Conservation (phyloP, 2,797 vertebrate species). For the Arnoldichthys spilopterus region DNA sequence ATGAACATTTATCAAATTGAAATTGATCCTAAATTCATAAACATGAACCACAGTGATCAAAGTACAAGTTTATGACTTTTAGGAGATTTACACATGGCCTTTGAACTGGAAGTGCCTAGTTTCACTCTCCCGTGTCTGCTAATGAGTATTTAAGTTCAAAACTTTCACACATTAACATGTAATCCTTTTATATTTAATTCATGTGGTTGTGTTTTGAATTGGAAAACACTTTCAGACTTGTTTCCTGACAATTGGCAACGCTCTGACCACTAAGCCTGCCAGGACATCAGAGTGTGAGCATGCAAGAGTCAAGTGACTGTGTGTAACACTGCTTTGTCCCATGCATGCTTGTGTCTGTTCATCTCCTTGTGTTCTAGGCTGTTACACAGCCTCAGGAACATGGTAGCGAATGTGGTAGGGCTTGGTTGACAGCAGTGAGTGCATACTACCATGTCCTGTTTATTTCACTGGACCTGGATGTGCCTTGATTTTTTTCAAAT, state of each 20-base stretch:
- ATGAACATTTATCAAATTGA: no score
- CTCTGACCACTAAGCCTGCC: not conserved
- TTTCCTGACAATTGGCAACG: not conserved
- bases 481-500: slow-evolving; percentile 6
- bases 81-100: no score
- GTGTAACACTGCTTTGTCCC: slow-evolving; percentile 3
- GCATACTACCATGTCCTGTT: not conserved
- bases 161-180: not conserved
- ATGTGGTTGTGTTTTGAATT: not conserved
- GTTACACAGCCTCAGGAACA: slow-evolving; percentile 17
- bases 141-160: not conserved
- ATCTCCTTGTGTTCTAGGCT: slow-evolving; percentile 11
- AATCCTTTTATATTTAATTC: not conserved
- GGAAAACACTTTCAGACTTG: not conserved
- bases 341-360: slow-evolving; percentile 12
- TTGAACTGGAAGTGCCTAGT: not conserved
- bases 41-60: no score
- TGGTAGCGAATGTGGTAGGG: slow-evolving; percentile 19
- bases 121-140: not conserved
- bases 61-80: no score
- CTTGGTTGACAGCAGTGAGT: slow-evolving; percentile 23
- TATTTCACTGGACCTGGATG: not conserved
- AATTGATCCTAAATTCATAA: no score
- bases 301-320: not conserved
- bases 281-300: not conserved